Base-by-base conservation (phyloP, 2,888 invertebrate species). In the Macaria liturata region DNA sequence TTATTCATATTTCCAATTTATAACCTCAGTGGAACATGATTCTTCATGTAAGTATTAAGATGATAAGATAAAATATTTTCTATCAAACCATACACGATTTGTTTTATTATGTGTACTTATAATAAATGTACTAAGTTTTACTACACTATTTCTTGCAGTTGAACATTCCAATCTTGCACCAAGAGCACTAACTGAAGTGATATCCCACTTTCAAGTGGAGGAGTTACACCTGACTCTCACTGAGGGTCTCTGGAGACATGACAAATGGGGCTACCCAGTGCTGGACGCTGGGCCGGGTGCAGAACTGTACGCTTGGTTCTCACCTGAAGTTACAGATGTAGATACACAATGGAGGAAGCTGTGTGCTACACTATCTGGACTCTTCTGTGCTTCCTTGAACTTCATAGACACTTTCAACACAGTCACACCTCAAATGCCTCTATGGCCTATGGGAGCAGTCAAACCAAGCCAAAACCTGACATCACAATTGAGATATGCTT, bases 351-450 rank as follows among this genome's bases (percentile, higher is more conserved):
- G 99, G 99, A 95, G 95, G 72, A 95, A 96, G 70, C 88, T 99
- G 39, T 96, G 97, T 51, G 97, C 97, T 76, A 96, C 98, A 0
- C 93, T 99, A 43, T 98, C 99, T 20, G 99, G 99, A 2, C 93
- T 99, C 4, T 95, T 99, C 61, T 99, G 99, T 90, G 97, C 99
- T 8, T 99, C 99, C 1, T 91, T 99, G 8, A 98, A 99, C 86
- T 98, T 98, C 78, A 96, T 99, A 68, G 96, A 97, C 77, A 93
- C 93, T 53, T 94, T 95, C 3, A 98, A 97, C 72, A 97, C 96
- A 55, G 93, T 98, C 44, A 94, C 94, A 30, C 99, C 99, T 4
- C 94, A 95, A 77, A 95, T 95, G 88, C 95, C 96, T 40, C 95
- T 98, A 73, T 93, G 95, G 71, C 98, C 98, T 0, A 92, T 91